Evolutionary conservation across 2,888 invertebrate genomes (phyloP).

Genomic region (Pterobdella sp.): DNA sequence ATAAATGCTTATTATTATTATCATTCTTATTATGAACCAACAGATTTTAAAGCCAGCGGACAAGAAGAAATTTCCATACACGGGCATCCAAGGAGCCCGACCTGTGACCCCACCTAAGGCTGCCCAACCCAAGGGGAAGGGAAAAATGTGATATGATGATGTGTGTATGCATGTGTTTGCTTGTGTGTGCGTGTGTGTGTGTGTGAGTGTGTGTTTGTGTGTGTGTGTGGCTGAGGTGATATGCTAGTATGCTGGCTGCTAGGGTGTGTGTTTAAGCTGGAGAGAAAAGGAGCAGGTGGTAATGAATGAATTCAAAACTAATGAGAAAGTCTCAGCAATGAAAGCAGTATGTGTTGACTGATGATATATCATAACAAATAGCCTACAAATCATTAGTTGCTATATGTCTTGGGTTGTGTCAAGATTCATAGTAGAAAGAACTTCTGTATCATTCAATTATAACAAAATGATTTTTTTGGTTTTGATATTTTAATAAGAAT

Average conservation of each 20-base stretch:
- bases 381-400: too few relatives aligned
- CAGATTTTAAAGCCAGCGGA: constrained; percentile 98
- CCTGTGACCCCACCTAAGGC: constrained; percentile 92
- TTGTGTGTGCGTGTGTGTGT: not conserved
- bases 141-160: constrained; percentile 34
- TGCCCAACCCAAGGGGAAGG: constrained; percentile 45
- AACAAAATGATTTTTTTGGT: too few relatives aligned
- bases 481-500: too few relatives aligned
- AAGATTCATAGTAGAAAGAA: too few relatives aligned
- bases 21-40: too few relatives aligned
- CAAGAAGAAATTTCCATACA: constrained; percentile 97
- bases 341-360: not conserved
- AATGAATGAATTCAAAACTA: not conserved
- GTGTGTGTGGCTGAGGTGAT: not conserved
- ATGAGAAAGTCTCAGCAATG: not conserved
- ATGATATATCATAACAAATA: too few relatives aligned
- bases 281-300: not conserved
- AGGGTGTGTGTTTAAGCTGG: not conserved
- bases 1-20: too few relatives aligned
- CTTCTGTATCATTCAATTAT: too few relatives aligned
- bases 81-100: constrained; percentile 82
- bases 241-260: not conserved
- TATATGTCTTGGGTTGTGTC: too few relatives aligned
- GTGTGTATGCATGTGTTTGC: not conserved
- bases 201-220: not conserved